Conservation (phyloP, 2,888 invertebrate species). For the Ceramica pisi region DNA sequence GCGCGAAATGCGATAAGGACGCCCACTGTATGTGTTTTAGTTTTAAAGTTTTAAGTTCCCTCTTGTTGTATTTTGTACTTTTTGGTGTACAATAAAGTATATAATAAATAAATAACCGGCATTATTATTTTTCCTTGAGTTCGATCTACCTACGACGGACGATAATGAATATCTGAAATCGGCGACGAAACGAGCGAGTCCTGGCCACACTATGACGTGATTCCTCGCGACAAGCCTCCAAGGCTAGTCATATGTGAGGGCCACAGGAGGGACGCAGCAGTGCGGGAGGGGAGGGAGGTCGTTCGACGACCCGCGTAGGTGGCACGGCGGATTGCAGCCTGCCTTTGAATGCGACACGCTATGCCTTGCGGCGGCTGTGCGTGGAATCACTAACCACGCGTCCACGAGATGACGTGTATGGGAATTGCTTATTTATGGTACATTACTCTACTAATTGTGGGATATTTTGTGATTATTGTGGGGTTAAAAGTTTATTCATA, state of each 20-base stretch:
- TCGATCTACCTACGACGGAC: no score
- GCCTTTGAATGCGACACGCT: slow-evolving; percentile 25
- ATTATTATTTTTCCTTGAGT: no score
- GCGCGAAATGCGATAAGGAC: no score
- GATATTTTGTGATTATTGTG: no score
- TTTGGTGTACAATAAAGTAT: no score
- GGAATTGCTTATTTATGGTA: no score
- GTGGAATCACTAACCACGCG: slow-evolving; percentile 31
- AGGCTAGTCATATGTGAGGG: slow-evolving; percentile 31
- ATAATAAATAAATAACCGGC: no score
- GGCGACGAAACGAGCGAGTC: not conserved
- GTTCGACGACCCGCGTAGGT: slow-evolving; percentile 71
- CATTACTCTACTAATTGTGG: no score
- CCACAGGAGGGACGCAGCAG: slow-evolving; percentile 1
- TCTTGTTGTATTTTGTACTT: no score
- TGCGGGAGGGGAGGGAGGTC: slow-evolving; percentile 64
- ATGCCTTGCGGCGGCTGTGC: slow-evolving; percentile 21
- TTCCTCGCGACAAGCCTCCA: slow-evolving; percentile 18
- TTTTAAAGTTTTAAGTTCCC: no score
- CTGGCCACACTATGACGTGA: slow-evolving; percentile 11
- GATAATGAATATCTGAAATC: not conserved
- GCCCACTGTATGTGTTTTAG: no score
- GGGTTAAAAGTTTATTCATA: no score
- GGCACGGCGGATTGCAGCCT: slow-evolving; percentile 39
- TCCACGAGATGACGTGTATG: slow-evolving; percentile 26